A percentile compares a stretch with the other conserved stretches of the same genome.
phyloP scores from a whole-genome alignment of 2,797 vertebrate genomes.

The Macroramphosus scolopax region DNA sequence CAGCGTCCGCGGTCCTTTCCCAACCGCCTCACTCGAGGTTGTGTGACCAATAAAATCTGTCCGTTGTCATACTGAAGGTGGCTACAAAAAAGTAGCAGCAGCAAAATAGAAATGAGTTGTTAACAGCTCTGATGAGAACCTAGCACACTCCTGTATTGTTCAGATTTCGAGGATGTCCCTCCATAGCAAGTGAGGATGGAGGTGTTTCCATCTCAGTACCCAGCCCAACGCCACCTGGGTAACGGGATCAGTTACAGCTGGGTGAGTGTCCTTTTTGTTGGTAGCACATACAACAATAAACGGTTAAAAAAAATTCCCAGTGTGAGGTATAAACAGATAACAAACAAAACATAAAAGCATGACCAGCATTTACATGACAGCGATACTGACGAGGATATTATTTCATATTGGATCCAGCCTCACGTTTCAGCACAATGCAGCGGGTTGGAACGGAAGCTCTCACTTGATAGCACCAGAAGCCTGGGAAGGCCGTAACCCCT shows the following conservation, averaged over 20 bases:
- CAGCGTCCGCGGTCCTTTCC: conserved; percentile 37
- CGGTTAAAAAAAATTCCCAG: conserved; percentile 76
- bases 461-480: conserved; percentile 70
- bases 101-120: conserved; percentile 76
- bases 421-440: conserved; percentile 37
- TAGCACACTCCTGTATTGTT: conserved; percentile 41
- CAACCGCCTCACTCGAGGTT: conserved; percentile 47
- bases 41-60: conserved; percentile 62
- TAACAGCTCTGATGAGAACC: conserved; percentile 58
- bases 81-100: conserved; percentile 84
- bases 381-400: conserved; percentile 50
- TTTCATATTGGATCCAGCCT: conserved; percentile 70
- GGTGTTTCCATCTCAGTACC: conserved; percentile 70
- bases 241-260: conserved; percentile 51
- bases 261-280: conserved; percentile 66
- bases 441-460: conserved; percentile 51
- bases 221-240: conserved; percentile 57
- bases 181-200: conserved; percentile 27
- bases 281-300: conserved; percentile 53
- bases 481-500: conserved; percentile 62
- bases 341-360: conserved; percentile 60
- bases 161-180: conserved; percentile 32
- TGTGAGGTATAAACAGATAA: conserved; percentile 82
- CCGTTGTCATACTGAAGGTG: conserved; percentile 68
- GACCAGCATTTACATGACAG: conserved; percentile 70